Conservation (phyloP, 2,797 vertebrate genomes). For the Aldrovandia affinis region DNA sequence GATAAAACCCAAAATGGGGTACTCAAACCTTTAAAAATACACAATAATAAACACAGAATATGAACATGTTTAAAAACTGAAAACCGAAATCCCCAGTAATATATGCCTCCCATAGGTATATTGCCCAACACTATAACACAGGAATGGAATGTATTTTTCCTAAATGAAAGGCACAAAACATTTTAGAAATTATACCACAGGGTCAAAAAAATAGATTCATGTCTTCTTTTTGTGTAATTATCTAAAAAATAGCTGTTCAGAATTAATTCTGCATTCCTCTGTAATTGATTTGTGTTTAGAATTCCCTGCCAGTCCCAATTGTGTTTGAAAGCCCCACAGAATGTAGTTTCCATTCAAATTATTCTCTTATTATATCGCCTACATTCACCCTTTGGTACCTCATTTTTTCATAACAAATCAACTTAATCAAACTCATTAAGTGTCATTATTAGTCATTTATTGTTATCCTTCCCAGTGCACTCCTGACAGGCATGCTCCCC, state of each 20-base stretch:
- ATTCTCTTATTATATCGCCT: slow-evolving; percentile 76
- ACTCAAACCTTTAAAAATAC: not conserved
- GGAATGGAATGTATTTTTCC: slow-evolving; percentile 2
- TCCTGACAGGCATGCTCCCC: slow-evolving; percentile 67
- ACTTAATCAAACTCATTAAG: slow-evolving; percentile 80
- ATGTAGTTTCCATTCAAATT: slow-evolving; percentile 77
- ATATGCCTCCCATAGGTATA: not conserved
- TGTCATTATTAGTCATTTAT: slow-evolving; percentile 80
- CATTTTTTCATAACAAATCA: slow-evolving; percentile 76
- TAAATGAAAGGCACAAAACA: slow-evolving; percentile 5
- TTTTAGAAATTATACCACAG: slow-evolving; percentile 60
- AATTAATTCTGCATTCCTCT: slow-evolving; percentile 37
- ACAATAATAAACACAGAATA: not conserved
- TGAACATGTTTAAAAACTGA: not conserved
- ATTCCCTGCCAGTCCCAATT: slow-evolving; percentile 70
- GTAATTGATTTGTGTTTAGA: slow-evolving; percentile 46
- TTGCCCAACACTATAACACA: not conserved
- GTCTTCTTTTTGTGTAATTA: slow-evolving; percentile 75
- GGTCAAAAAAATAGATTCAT: slow-evolving; percentile 58
- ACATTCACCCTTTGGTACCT: slow-evolving; percentile 68
- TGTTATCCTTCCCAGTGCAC: slow-evolving; percentile 72
- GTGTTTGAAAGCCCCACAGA: slow-evolving; percentile 72
- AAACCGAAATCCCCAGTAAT: not conserved
- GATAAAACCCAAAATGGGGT: not conserved
- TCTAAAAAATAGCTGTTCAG: slow-evolving; percentile 63